These are phyloP conservation scores for Aptenodytes patagonicus DNA, from an alignment of 2,113 vertebrate species.

Conservation along the genomic window DNA sequence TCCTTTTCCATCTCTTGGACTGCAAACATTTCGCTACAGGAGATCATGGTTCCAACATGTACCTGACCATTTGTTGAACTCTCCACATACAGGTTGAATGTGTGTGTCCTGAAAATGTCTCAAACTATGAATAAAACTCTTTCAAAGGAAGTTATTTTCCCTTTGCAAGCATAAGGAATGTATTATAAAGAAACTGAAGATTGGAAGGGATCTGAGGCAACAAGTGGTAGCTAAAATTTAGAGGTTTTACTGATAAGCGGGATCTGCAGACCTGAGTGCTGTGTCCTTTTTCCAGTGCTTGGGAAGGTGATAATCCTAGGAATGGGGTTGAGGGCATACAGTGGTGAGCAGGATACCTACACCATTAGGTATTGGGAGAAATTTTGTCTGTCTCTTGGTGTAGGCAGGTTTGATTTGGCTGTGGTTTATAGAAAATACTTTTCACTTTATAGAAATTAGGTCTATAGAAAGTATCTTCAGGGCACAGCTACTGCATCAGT, in stretches of 20 bases:
- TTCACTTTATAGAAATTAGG: neutral
- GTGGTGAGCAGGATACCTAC: neutral
- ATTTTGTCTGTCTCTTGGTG: neutral
- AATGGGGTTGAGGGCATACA: neutral
- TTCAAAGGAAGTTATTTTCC: neutral
- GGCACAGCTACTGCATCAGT: neutral
- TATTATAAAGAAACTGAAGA: neutral
- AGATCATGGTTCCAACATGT: rapidly evolving
- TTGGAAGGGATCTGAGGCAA: neutral
- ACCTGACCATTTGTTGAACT: neutral
- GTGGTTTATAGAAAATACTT: neutral
- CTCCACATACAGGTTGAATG: neutral
- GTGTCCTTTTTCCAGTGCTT: neutral
- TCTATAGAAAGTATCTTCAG: neutral
- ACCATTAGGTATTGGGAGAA: neutral
- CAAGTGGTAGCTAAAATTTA: neutral
- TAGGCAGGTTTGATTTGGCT: neutral
- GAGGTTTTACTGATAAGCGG: neutral
- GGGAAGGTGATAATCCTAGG: neutral
- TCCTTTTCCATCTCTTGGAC: neutral
- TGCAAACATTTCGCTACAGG: neutral
- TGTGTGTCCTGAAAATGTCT: neutral
- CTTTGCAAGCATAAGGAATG: neutral
- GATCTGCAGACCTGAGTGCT: neutral
- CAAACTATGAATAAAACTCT: rapidly evolving